Evolutionary conservation across 2,797 vertebrate species (phyloP).

Genomic region (Philypnodon macrostomus): DNA sequence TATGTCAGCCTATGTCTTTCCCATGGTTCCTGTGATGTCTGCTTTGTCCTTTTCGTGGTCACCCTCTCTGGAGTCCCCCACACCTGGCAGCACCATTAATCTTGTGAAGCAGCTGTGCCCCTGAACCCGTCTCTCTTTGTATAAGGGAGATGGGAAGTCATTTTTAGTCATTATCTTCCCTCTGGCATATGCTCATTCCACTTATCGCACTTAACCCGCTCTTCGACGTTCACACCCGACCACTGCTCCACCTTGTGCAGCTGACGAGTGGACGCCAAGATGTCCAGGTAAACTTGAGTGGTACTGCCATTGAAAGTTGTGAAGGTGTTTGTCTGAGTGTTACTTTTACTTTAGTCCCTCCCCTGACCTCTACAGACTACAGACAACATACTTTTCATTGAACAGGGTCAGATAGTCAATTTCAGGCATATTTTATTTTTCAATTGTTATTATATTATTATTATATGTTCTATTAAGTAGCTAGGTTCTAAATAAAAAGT

Average conservation of each 20-base stretch:
- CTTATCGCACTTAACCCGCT: slow-evolving; percentile 74
- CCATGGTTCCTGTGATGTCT: slow-evolving; percentile 39
- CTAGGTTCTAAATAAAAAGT: no score
- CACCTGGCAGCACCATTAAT: slow-evolving; percentile 78
- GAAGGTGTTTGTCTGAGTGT: slow-evolving; percentile 31
- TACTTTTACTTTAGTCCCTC: no score
- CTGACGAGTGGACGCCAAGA: slow-evolving; percentile 45
- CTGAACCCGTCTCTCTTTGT: slow-evolving; percentile 73
- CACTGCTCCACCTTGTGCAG: slow-evolving; percentile 25
- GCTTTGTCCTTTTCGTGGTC: slow-evolving; percentile 71
- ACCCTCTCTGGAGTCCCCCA: slow-evolving; percentile 64
- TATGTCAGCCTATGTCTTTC: slow-evolving; percentile 17
- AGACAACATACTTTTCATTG: no score
- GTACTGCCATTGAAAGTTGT: slow-evolving; percentile 28
- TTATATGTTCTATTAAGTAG: no score
- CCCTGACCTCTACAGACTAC: no score
- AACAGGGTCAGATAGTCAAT: no score
- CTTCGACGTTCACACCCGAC: slow-evolving; percentile 54
- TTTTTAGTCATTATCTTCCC: slow-evolving; percentile 77
- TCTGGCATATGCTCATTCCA: slow-evolving; percentile 76
- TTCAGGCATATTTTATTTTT: no score
- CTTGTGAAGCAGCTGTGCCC: slow-evolving; percentile 71
- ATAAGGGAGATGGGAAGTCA: slow-evolving; percentile 71
- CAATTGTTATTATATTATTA: no score
- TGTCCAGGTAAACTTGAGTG: slow-evolving; percentile 22